Percentiles rank a stretch among this genome's conserved stretches.
These are phyloP conservation scores for Hypsibius dujardini DNA, from an alignment of 1,140 invertebrate genomes.

Conservation along the genomic window DNA sequence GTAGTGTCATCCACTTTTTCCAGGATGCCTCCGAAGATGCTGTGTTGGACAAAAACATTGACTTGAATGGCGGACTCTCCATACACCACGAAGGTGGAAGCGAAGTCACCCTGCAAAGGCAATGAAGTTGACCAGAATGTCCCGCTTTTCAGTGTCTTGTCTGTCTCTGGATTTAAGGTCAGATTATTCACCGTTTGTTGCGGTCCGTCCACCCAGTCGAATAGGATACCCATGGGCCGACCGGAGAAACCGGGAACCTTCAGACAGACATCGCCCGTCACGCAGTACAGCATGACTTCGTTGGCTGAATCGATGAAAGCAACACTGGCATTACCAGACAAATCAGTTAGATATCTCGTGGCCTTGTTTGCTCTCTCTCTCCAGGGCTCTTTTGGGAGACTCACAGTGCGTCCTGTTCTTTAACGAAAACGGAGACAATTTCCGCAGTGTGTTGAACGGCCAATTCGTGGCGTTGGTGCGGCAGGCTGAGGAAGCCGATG, in stretches of 20 bases:
- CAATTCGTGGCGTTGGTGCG: neutral
- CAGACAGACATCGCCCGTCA: neutral
- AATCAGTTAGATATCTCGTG: neutral
- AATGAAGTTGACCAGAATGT: too few species aligned
- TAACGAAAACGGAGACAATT: neutral
- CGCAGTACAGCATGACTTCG: neutral
- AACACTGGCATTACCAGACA: neutral
- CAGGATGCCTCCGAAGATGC: neutral
- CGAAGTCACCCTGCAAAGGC: slow-evolving; percentile 6
- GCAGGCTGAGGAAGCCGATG: neutral
- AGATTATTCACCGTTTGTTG: neutral
- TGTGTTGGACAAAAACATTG: neutral
- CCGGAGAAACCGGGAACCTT: neutral
- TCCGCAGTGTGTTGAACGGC: neutral
- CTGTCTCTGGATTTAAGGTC: neutral
- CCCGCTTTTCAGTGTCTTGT: too few species aligned
- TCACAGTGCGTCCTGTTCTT: neutral
- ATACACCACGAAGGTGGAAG: neutral
- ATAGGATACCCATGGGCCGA: neutral
- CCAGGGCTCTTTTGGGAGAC: neutral
- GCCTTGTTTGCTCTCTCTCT: neutral
- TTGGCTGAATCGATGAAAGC: neutral
- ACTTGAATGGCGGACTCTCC: neutral
- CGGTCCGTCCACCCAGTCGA: neutral
- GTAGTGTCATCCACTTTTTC: neutral